These are phyloP conservation scores for Gambusia holbrooki DNA, from an alignment of 2,113 vertebrate genomes.

Conservation along the genomic window DNA sequence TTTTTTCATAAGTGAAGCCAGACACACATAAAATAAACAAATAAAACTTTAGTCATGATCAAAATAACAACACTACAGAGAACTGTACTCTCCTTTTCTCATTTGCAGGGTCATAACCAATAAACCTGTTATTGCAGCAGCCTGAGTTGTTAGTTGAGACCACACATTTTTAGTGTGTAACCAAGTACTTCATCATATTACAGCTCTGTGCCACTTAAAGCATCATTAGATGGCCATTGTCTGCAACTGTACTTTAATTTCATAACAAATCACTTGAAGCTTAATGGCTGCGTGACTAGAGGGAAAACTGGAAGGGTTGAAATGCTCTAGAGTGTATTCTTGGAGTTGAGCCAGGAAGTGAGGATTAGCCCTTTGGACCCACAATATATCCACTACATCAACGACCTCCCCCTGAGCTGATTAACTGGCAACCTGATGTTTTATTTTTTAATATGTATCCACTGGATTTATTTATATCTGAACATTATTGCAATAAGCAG, in stretches of 20 bases:
- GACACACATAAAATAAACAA: slow-evolving; percentile 47
- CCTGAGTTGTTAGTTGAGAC: slow-evolving; percentile 22
- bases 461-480: slow-evolving; percentile 60
- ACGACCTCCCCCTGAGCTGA: slow-evolving; percentile 62
- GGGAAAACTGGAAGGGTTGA: slow-evolving; percentile 32
- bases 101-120: slow-evolving; percentile 21
- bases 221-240: slow-evolving; percentile 40
- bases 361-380: slow-evolving; percentile 62
- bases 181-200: slow-evolving; percentile 34
- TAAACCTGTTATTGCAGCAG: slow-evolving; percentile 20
- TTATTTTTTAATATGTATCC: slow-evolving; percentile 63
- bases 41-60: not conserved
- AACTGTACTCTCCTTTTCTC: slow-evolving; percentile 24
- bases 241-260: slow-evolving; percentile 42
- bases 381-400: slow-evolving; percentile 49
- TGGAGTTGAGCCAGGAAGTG: slow-evolving; percentile 60
- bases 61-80: not conserved
- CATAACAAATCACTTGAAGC: slow-evolving; percentile 50
- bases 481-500: slow-evolving; percentile 56
- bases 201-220: slow-evolving; percentile 24
- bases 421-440: slow-evolving; percentile 52
- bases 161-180: slow-evolving; percentile 17
- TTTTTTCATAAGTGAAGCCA: slow-evolving; percentile 64
- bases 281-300: slow-evolving; percentile 13
- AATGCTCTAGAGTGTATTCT: slow-evolving; percentile 59